Percentiles rank a stretch among this genome's conserved stretches.
These are phyloP conservation scores for Halocaridina rubra DNA, from an alignment of 2,888 invertebrate species.

Conservation along the genomic window DNA sequence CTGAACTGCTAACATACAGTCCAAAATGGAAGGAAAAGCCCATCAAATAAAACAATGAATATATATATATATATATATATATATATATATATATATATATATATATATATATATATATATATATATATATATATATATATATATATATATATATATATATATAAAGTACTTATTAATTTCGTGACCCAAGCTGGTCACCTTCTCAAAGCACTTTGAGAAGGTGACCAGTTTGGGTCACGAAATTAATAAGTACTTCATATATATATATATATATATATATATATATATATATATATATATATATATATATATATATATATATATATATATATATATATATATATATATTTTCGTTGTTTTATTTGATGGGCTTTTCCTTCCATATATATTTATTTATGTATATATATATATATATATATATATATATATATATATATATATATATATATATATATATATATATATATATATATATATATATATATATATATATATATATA, in stretches of 20 bases:
- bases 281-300: not conserved
- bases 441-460: constrained; percentile 21
- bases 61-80: constrained; percentile 14
- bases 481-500: constrained; percentile 18
- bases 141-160: constrained; percentile 14
- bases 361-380: too few species aligned
- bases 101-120: constrained; percentile 4
- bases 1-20: too few species aligned
- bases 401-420: constrained; percentile 10
- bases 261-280: not conserved
- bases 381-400: not conserved
- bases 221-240: too few species aligned
- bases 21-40: too few species aligned
- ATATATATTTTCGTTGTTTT: too few species aligned
- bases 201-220: too few species aligned
- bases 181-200: too few species aligned
- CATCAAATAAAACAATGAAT: too few species aligned
- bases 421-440: constrained; percentile 1
- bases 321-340: too few species aligned
- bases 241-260: too few species aligned
- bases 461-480: constrained; percentile 19
- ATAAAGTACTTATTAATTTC: too few species aligned
- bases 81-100: constrained; percentile 11
- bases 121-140: constrained; percentile 5
- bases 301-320: too few species aligned